Conservation (phyloP, 1,140 invertebrate genomes). For the Drosophila eugracilis region DNA sequence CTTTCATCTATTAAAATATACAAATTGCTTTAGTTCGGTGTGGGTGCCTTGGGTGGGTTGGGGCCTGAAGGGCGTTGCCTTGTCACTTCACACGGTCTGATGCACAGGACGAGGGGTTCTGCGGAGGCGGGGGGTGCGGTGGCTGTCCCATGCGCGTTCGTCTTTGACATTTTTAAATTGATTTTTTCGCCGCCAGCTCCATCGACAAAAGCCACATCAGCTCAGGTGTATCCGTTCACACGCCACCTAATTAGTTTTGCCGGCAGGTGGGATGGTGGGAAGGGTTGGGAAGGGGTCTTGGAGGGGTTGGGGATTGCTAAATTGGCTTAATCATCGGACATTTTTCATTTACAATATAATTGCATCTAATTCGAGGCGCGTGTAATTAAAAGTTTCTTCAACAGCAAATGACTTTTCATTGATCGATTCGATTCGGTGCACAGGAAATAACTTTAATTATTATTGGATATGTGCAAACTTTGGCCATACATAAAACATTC, state of each 20-base stretch:
- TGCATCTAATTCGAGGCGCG: constrained; percentile 64
- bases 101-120: constrained; percentile 36
- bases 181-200: constrained; percentile 55
- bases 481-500: too few species aligned
- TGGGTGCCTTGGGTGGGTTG: background rate
- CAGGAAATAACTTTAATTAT: background rate
- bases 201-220: constrained; percentile 68
- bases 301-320: constrained; percentile 11
- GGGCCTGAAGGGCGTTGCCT: constrained; percentile 40
- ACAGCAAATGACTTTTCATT: constrained; percentile 46
- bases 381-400: constrained; percentile 70
- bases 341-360: constrained; percentile 67
- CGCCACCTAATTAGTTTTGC: constrained; percentile 66
- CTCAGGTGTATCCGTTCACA: constrained; percentile 75
- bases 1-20: constrained; percentile 75
- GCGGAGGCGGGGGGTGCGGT: background rate
- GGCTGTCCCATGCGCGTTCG: constrained; percentile 37
- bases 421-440: constrained; percentile 47
- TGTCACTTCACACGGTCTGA: constrained; percentile 68
- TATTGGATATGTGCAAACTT: background rate
- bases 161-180: constrained; percentile 78
- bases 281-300: background rate
- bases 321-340: constrained; percentile 66
- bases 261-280: constrained; percentile 13
- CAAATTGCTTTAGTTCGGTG: constrained; percentile 45